Evolutionary conservation across 2,888 invertebrate species (phyloP).

Genomic region (Aspidapion aeneum): DNA sequence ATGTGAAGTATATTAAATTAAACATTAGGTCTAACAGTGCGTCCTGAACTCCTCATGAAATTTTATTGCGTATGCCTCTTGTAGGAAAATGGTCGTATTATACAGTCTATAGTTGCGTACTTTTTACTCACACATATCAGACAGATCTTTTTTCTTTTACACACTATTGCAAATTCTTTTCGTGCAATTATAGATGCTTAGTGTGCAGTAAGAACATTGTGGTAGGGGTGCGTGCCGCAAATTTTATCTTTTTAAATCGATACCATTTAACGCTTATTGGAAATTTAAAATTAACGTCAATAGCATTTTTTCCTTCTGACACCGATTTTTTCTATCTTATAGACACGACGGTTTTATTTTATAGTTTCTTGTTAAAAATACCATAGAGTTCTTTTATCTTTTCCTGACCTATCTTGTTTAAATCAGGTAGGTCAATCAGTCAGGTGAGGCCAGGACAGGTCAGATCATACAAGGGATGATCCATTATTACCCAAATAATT

Average conservation of each 20-base stretch:
- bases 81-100: constrained; percentile 33
- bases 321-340: no score
- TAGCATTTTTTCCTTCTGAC: no score
- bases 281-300: neutral
- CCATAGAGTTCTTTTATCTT: no score
- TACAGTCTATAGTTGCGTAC: constrained; percentile 26
- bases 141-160: constrained; percentile 29
- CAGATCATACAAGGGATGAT: no score
- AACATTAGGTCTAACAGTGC: neutral
- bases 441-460: no score
- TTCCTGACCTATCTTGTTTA: no score
- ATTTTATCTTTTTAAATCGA: neutral
- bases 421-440: no score
- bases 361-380: no score
- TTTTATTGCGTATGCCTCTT: constrained; percentile 32
- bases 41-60: constrained; percentile 30
- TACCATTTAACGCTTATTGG: neutral
- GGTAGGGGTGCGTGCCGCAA: neutral
- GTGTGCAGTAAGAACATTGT: no score
- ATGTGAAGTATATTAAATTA: neutral
- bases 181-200: constrained; percentile 27
- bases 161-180: constrained; percentile 32
- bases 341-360: no score
- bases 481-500: no score
- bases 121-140: no score